These are phyloP conservation scores for Campylomormyrus tamandua DNA, from an alignment of 2,113 vertebrate species.

Conservation along the genomic window DNA sequence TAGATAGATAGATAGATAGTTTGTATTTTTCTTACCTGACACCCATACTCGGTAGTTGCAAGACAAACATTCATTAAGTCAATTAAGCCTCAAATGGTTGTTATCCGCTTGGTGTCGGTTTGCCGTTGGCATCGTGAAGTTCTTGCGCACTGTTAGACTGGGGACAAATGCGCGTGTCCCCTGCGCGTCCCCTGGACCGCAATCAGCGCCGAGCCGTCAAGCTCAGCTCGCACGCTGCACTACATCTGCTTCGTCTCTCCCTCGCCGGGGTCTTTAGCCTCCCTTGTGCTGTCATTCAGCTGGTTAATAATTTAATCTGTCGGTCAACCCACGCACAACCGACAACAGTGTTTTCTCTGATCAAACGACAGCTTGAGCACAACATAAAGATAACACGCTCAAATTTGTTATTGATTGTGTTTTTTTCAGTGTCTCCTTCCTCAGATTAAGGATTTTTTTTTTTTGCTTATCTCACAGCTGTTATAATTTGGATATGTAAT, in stretches of 20 bases:
- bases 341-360: neutral
- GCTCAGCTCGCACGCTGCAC: neutral
- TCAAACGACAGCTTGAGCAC: neutral
- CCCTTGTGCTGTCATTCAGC: neutral
- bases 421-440: neutral
- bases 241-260: neutral
- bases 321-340: neutral
- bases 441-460: neutral
- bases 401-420: neutral
- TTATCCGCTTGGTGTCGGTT: neutral
- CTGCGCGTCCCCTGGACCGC: neutral
- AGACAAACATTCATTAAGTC: neutral
- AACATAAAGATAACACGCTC: neutral
- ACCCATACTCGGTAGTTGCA: neutral
- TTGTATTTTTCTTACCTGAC: neutral
- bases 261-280: neutral
- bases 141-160: neutral
- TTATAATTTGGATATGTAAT: neutral
- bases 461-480: neutral
- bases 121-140: neutral
- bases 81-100: neutral
- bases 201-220: neutral
- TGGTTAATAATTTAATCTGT: neutral
- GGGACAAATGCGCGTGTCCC: neutral
- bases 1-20: neutral